Evolutionary conservation across 2,113 vertebrate species (phyloP).

Genomic region (Gambusia holbrooki): DNA sequence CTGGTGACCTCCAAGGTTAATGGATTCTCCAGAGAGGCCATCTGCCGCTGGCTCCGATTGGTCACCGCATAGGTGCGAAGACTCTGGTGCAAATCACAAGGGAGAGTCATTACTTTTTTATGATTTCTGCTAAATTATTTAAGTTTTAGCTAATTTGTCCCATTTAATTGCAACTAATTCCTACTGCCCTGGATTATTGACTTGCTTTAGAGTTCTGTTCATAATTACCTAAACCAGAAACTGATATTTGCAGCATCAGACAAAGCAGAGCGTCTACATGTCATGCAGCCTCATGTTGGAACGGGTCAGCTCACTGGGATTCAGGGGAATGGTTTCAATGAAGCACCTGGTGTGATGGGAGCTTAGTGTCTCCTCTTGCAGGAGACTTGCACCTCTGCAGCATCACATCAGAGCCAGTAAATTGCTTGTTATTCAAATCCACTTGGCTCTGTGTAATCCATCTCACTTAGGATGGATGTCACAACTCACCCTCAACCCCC

Average conservation of each 20-base stretch:
- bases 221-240: not conserved
- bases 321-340: constrained; percentile 4
- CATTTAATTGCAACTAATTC: not conserved
- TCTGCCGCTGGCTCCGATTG: not conserved
- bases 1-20: not conserved
- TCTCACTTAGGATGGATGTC: constrained; percentile 67
- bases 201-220: not conserved
- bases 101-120: not conserved
- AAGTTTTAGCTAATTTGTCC: not conserved
- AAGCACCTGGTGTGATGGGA: constrained; percentile 18
- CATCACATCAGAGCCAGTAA: constrained; percentile 25
- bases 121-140: not conserved
- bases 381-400: constrained; percentile 31
- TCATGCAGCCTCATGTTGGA: not conserved
- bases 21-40: not conserved
- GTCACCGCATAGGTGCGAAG: not conserved
- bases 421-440: constrained; percentile 61
- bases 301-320: not conserved
- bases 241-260: not conserved
- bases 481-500: constrained; percentile 41
- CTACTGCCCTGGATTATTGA: not conserved
- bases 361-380: constrained; percentile 19
- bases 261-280: not conserved
- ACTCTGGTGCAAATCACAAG: not conserved
- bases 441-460: constrained; percentile 58